Evolutionary conservation across 2,888 invertebrate genomes (phyloP).

Genomic region (Meandrusa payeni): DNA sequence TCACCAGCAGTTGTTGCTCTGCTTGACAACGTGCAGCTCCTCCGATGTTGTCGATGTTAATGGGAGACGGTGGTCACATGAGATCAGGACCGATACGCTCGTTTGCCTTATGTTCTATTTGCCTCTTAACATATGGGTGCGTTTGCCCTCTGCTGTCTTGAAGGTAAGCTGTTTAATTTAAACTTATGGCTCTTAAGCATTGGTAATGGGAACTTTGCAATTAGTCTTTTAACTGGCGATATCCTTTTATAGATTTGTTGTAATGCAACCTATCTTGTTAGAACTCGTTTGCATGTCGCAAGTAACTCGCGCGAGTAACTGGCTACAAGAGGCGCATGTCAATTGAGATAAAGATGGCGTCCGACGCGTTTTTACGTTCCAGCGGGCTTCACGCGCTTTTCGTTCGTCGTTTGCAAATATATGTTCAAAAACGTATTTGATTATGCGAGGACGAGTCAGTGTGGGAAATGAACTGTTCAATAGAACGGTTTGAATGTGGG

Average conservation of each 20-base stretch:
- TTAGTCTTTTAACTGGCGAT: slow-evolving; percentile 17
- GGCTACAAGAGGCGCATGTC: slow-evolving; percentile 18
- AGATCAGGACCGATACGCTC: too few relatives aligned
- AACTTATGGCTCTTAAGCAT: slow-evolving; percentile 2
- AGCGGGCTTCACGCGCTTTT: slow-evolving; percentile 6
- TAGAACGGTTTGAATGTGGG: too few relatives aligned
- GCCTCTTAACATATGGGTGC: too few relatives aligned
- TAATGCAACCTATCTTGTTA: slow-evolving; percentile 12
- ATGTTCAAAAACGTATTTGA: slow-evolving; percentile 8
- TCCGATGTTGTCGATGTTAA: too few relatives aligned
- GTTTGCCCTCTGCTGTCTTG: too few relatives aligned
- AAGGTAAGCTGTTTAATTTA: too few relatives aligned
- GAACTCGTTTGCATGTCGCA: slow-evolving; percentile 18
- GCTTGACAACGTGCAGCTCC: too few relatives aligned
- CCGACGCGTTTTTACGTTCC: slow-evolving; percentile 14
- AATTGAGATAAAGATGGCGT: slow-evolving; percentile 21
- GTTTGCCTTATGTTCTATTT: too few relatives aligned
- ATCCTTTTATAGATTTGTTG: slow-evolving; percentile 14
- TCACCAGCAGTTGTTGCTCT: too few relatives aligned
- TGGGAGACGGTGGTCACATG: too few relatives aligned
- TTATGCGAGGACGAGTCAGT: slow-evolving; percentile 4
- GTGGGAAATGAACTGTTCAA: background rate
- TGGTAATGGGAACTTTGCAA: slow-evolving; percentile 9
- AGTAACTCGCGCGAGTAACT: slow-evolving; percentile 25
- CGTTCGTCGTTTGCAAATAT: slow-evolving; percentile 2